Conservation (phyloP, 2,888 invertebrate species). For the Drosophila diplacantha region DNA sequence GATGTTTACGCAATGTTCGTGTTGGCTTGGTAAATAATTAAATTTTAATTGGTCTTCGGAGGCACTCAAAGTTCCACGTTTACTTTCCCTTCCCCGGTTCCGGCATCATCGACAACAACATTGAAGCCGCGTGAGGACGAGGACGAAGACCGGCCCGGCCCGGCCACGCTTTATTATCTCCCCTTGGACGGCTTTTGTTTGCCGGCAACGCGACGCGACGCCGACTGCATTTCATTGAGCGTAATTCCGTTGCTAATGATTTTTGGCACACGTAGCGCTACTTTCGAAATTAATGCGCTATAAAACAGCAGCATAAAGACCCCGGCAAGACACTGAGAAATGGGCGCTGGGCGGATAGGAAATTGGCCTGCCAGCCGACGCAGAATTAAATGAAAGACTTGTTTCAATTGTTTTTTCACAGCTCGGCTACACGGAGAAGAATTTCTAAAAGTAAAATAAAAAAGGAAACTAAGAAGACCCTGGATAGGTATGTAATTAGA, state of each 20-base stretch:
- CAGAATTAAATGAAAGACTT: slow-evolving; percentile 68
- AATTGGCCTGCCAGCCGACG: slow-evolving; percentile 64
- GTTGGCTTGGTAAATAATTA: slow-evolving; percentile 4
- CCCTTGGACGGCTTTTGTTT: slow-evolving; percentile 42
- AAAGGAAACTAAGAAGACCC: neutral
- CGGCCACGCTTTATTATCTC: slow-evolving; percentile 72
- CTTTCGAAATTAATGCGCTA: slow-evolving; percentile 72
- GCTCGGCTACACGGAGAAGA: slow-evolving; percentile 32
- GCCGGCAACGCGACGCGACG: slow-evolving; percentile 46
- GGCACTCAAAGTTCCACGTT: slow-evolving; percentile 1
- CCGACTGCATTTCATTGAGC: slow-evolving; percentile 74
- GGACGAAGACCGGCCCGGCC: slow-evolving; percentile 12
- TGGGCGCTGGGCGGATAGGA: slow-evolving; percentile 63
- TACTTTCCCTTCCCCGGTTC: slow-evolving; percentile 17
- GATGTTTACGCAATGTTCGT: too few species aligned
- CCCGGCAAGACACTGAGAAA: slow-evolving; percentile 64
- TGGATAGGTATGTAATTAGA: too few species aligned
- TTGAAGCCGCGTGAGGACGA: slow-evolving; percentile 17
- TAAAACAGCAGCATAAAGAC: slow-evolving; percentile 49
- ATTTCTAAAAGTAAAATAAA: neutral
- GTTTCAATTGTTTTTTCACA: slow-evolving; percentile 65
- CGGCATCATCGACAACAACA: slow-evolving; percentile 31
- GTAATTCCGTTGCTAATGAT: slow-evolving; percentile 76
- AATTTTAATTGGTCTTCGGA: slow-evolving; percentile 2
- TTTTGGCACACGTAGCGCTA: slow-evolving; percentile 76